These are phyloP conservation scores for Sesamia nonagrioides DNA, from an alignment of 1,140 invertebrate species.

Conservation along the genomic window DNA sequence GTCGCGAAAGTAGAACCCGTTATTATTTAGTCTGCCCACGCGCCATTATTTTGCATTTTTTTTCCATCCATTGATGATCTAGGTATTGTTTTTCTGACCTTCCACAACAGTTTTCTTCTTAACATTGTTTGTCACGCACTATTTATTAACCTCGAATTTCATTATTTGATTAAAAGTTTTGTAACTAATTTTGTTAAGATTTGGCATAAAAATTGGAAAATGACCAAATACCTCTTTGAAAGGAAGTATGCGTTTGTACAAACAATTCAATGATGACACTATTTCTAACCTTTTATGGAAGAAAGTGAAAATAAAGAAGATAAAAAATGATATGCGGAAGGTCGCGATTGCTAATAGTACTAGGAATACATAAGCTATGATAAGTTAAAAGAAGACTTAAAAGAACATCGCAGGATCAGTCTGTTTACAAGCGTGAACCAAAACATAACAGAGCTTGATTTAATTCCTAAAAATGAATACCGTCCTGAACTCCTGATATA, in stretches of 20 bases:
- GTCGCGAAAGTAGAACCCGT: slow-evolving; percentile 5
- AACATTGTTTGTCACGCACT: neutral
- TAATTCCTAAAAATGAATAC: too few species aligned
- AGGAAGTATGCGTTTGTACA: neutral
- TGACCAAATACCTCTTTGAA: too few species aligned
- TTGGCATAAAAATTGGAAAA: too few species aligned
- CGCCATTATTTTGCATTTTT: neutral
- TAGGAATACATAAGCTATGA: neutral
- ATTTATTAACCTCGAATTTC: neutral
- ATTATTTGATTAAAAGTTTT: neutral
- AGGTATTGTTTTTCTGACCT: too few species aligned
- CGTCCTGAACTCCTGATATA: too few species aligned
- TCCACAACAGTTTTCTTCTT: neutral
- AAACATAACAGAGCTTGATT: too few species aligned
- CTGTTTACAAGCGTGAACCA: too few species aligned
- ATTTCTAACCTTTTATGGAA: neutral
- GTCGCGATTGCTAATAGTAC: neutral
- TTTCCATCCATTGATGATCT: too few species aligned
- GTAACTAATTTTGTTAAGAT: too few species aligned
- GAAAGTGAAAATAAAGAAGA: slow-evolving; percentile 9
- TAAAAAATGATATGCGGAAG: neutral
- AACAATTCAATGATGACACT: neutral
- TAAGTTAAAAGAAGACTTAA: neutral
- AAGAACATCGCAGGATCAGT: too few species aligned
- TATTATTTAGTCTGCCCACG: slow-evolving; percentile 11